These are phyloP conservation scores for Platichthys flesus DNA, from an alignment of 2,113 vertebrate species.

Conservation along the genomic window DNA sequence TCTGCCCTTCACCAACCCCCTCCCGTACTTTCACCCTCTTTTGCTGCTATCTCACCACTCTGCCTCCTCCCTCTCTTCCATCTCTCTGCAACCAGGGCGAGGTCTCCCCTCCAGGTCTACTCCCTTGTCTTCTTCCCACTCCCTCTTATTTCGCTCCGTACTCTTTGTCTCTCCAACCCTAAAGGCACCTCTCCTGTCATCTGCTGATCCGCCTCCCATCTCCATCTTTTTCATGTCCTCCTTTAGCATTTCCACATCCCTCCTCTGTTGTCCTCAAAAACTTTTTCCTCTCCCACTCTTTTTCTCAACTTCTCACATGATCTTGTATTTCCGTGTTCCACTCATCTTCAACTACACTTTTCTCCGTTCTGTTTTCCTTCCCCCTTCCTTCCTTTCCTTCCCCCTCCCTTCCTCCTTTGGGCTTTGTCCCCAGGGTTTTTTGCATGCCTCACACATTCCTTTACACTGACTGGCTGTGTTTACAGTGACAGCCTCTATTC, in stretches of 20 bases:
- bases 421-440: constrained; percentile 57
- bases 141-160: constrained; percentile 14
- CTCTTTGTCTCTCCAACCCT: constrained; percentile 18
- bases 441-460: constrained; percentile 78
- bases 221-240: constrained; percentile 9
- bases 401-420: constrained; percentile 54
- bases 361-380: constrained; percentile 31
- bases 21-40: constrained; percentile 29
- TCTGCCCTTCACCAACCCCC: constrained; percentile 44
- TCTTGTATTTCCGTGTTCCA: constrained; percentile 24
- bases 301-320: constrained; percentile 36
- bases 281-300: constrained; percentile 33
- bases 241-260: constrained; percentile 15
- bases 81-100: constrained; percentile 29
- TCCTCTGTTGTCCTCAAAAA: constrained; percentile 24
- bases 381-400: constrained; percentile 37
- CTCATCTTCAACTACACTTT: constrained; percentile 31
- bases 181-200: constrained; percentile 2
- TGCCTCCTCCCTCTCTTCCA: constrained; percentile 22
- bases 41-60: constrained; percentile 47
- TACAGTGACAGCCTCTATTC: constrained; percentile 73
- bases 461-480: constrained; percentile 76
- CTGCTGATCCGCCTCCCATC: background rate
- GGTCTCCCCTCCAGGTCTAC: constrained; percentile 4
- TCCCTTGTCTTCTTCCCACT: constrained; percentile 31